Evolutionary conservation across 1,140 invertebrate genomes (phyloP).

Genomic region (Conus betulinus): DNA sequence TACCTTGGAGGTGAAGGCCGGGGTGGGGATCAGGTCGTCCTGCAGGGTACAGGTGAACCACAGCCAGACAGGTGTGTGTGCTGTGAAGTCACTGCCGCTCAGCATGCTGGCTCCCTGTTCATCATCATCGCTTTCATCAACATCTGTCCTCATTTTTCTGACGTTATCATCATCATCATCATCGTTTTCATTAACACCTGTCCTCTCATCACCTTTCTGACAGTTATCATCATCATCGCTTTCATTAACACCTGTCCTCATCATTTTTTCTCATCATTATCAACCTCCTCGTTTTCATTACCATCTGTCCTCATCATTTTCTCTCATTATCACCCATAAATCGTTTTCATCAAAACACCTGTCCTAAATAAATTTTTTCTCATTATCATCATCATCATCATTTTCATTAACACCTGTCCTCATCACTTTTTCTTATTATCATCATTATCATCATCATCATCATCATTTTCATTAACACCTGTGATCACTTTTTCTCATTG

Average conservation of each 20-base stretch:
- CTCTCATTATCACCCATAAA: not conserved
- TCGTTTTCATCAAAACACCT: not conserved
- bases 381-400: not conserved
- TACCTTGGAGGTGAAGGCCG: slow-evolving; percentile 40
- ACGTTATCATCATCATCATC: not conserved
- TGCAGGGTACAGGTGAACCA: slow-evolving; percentile 58
- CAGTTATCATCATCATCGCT: not conserved
- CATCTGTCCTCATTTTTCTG: too few relatives aligned
- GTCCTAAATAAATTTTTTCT: not conserved
- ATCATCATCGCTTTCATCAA: not conserved
- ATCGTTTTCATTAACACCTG: not conserved
- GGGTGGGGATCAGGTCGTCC: slow-evolving; percentile 43
- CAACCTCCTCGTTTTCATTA: not conserved
- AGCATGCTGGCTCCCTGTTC: slow-evolving; percentile 63
- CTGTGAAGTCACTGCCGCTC: slow-evolving; percentile 56
- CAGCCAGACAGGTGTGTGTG: slow-evolving; percentile 62
- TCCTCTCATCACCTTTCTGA: not conserved
- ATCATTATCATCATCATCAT: not conserved
- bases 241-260: not conserved
- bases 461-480: not conserved
- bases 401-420: too few relatives aligned
- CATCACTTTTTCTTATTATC: too few relatives aligned
- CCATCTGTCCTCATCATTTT: not conserved
- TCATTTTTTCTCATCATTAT: not conserved
- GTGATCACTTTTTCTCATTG: not conserved